Evolutionary conservation across 1,140 invertebrate genomes (phyloP).

Genomic region (Tetramorium parvispinum): DNA sequence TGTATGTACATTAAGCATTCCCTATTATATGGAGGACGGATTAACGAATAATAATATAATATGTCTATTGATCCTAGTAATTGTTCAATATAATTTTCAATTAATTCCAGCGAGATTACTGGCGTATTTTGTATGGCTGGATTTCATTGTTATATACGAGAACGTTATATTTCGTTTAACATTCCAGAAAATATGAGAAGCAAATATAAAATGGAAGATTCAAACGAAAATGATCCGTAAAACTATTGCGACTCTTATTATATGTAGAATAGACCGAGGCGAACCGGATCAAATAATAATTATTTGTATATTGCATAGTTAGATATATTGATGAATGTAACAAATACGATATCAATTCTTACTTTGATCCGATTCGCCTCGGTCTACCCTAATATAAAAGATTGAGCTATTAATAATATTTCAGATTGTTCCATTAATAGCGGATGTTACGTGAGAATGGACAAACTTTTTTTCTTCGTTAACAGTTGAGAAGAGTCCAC

Average conservation of each 20-base stretch:
- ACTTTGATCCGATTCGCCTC: no score
- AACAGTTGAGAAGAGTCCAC: background rate
- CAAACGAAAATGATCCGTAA: background rate
- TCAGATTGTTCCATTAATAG: background rate
- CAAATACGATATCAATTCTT: no score
- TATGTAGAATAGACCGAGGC: no score
- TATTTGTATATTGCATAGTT: no score
- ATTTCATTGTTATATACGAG: slow-evolving; percentile 16
- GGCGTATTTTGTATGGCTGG: background rate
- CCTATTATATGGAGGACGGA: background rate
- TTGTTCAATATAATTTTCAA: slow-evolving; percentile 56
- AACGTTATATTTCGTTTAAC: slow-evolving; percentile 10
- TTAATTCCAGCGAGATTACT: slow-evolving; percentile 50
- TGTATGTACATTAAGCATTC: slow-evolving; percentile 28
- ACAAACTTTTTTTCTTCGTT: slow-evolving; percentile 16
- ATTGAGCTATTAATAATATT: background rate
- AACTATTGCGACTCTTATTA: background rate
- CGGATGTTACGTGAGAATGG: background rate
- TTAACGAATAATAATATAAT: slow-evolving; percentile 50
- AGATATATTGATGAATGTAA: no score
- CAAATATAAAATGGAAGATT: background rate
- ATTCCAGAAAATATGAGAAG: background rate
- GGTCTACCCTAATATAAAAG: background rate
- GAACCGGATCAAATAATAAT: no score
- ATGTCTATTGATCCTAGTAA: slow-evolving; percentile 55